Evolutionary conservation across 2,888 invertebrate species (phyloP).

Genomic region (Stegana nigrithorax): DNA sequence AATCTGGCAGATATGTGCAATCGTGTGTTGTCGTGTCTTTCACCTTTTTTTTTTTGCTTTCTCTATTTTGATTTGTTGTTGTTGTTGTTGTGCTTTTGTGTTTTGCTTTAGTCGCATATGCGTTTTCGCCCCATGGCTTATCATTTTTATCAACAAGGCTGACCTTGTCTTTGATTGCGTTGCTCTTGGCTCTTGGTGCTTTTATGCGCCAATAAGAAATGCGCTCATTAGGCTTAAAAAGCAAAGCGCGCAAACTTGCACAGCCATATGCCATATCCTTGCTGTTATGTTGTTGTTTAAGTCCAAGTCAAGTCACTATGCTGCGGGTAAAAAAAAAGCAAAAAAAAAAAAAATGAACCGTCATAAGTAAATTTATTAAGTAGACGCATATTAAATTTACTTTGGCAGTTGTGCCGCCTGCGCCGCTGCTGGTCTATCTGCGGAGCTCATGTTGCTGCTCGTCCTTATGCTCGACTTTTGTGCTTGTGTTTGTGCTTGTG

Average conservation of each 20-base stretch:
- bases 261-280: too few relatives aligned
- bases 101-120: slow-evolving; percentile 3
- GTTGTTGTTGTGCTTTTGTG: background rate
- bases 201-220: background rate
- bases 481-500: background rate
- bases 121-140: slow-evolving; percentile 34
- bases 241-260: too few relatives aligned
- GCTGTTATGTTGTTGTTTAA: too few relatives aligned
- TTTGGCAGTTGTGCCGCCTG: background rate
- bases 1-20: background rate
- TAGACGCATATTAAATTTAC: background rate
- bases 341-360: too few relatives aligned
- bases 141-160: slow-evolving; percentile 44
- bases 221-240: slow-evolving; percentile 1
- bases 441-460: background rate
- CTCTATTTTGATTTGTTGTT: background rate
- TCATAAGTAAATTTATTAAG: too few relatives aligned
- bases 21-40: background rate
- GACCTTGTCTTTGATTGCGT: slow-evolving; percentile 46
- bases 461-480: background rate
- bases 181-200: background rate
- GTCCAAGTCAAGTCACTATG: too few relatives aligned
- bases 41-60: too few relatives aligned
- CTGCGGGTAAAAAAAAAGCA: too few relatives aligned
- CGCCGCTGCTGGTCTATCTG: background rate